Evolutionary conservation across 2,113 vertebrate genomes (phyloP).

Genomic region (Actenoides lindsayi): DNA sequence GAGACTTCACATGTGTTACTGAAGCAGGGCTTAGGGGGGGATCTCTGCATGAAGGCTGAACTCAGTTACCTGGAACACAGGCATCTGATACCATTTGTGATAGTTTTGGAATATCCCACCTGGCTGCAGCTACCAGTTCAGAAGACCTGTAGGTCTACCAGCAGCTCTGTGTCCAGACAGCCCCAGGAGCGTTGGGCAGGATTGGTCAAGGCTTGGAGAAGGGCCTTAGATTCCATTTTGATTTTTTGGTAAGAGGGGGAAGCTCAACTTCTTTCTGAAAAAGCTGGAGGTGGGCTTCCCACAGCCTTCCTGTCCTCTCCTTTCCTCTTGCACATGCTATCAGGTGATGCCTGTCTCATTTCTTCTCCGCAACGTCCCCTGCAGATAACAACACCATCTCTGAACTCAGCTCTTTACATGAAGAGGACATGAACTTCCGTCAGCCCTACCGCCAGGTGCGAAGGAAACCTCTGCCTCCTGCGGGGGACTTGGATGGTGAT

Average conservation of each 20-base stretch:
- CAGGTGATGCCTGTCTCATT: neutral
- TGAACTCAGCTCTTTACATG: slow-evolving; percentile 95
- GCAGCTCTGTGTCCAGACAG: neutral
- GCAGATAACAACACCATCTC: slow-evolving; percentile 92
- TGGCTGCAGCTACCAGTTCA: neutral
- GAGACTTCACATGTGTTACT: neutral
- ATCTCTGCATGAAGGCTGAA: neutral
- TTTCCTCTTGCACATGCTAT: neutral
- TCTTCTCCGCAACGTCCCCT: neutral
- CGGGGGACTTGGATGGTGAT: slow-evolving; percentile 80
- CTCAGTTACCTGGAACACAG: neutral
- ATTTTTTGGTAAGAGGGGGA: neutral
- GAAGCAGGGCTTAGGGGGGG: neutral
- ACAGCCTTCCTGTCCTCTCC: neutral
- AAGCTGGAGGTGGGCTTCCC: neutral
- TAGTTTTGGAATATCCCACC: neutral
- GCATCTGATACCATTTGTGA: neutral
- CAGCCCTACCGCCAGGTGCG: slow-evolving; percentile 88
- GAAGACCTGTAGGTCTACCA: neutral
- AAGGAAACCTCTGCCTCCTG: slow-evolving; percentile 86
- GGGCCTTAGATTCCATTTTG: neutral
- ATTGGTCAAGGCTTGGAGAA: neutral
- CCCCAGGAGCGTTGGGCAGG: neutral
- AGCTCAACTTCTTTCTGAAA: neutral
- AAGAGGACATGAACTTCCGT: slow-evolving; percentile 84